Evolutionary conservation across 2,113 vertebrate species (phyloP), one percentile per base, ranked within the genome.

Genomic region (Diglossa brunneiventris): DNA sequence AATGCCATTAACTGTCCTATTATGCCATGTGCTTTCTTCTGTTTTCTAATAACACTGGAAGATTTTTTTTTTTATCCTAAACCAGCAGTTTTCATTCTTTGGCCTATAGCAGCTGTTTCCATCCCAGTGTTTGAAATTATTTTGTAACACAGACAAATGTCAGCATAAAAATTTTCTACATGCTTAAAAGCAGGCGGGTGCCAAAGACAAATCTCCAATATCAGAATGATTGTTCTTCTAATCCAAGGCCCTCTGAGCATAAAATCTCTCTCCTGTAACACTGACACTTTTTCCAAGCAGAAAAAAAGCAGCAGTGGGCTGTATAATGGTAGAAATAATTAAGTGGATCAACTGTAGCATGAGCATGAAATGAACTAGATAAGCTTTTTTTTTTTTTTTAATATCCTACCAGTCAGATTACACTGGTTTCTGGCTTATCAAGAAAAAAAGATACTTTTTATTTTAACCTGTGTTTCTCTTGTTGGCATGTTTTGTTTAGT

Each of bases 271-370:
- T 88, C 35, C 50, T 86, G 17, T 77, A 77, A 82, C 49, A 49
- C 46, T 70, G 78, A 18, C 21, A 28, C 35, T 77, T 96, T 41
- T 85, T 86, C 67, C 50, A 90, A 50, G 27, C 52, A 70, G 59
- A 41, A 70, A 87, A 69, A 73, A 79, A 44, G 41, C 81, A 87
- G 50, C 59, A 94, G 39, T 33, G 17, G 21, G 14, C 46, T 95
- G 47, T 67, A 59, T 83, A 83, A 88, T 86, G 82, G 50, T 63
- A 83, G 79, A 77, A 77, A 62, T 94, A 90, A 95, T 96, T 86
- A 93, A 52, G 42, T 74, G 68, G 78, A 86, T 94, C 67, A 91
- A 46, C 67, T 79, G 50, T 2, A 94, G 39, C 62, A 86, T 77
- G 55, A 94, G 84, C 42, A 63, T 70, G 75, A 80, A 69, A 70